phyloP scores from a whole-genome alignment of 2,888 invertebrate genomes.

The Cosmia pyralina region DNA sequence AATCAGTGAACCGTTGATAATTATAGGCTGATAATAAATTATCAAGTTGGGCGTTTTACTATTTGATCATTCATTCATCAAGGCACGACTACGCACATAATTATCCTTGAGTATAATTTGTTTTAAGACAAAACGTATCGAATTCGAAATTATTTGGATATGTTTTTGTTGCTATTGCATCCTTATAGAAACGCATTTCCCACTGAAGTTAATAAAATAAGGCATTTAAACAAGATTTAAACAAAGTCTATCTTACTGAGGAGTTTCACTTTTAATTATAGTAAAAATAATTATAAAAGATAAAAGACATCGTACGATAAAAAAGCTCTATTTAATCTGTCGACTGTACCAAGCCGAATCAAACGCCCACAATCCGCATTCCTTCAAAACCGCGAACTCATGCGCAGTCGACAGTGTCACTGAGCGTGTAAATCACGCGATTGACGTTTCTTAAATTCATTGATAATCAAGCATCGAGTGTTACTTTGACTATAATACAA shows the following conservation, averaged over 20 bases:
- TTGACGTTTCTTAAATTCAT: not conserved
- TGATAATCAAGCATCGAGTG: not conserved
- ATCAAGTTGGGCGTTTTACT: not conserved
- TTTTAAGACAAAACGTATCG: not conserved
- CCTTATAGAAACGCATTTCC: not conserved
- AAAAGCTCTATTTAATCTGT: not conserved
- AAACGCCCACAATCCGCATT: conserved; percentile 70
- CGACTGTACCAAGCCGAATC: conserved; percentile 45
- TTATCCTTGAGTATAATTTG: conserved; percentile 23
- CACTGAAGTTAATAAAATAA: not conserved
- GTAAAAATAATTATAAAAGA: not conserved
- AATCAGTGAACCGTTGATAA: conserved; percentile 1
- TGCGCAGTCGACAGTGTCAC: conserved; percentile 44
- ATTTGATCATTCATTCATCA: not conserved
- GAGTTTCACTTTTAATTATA: no score
- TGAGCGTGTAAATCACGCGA: not conserved
- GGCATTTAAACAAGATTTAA: no score
- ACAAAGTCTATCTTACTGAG: no score
- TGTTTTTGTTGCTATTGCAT: not conserved
- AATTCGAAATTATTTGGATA: conserved; percentile 3
- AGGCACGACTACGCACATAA: not conserved
- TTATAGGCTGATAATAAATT: conserved; percentile 14
- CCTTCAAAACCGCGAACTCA: conserved; percentile 69
- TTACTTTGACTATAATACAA: not conserved
- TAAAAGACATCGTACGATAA: not conserved